Evolutionary conservation across 1,140 invertebrate genomes (phyloP), one percentile per base, ranked within the genome.

Genomic region (Telenomus remus): DNA sequence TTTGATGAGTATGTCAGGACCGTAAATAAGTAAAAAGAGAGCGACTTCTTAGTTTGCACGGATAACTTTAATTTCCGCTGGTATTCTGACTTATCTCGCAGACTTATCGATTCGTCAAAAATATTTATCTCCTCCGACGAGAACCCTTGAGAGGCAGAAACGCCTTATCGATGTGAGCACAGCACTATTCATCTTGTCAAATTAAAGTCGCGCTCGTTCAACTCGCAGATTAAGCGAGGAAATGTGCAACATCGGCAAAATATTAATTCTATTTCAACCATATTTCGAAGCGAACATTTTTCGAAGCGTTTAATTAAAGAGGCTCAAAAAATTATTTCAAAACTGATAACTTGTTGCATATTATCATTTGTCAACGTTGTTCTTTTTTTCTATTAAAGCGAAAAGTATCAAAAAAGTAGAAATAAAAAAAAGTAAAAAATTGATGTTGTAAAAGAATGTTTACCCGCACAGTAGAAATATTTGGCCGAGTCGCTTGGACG

Each of bases 11-110:
- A 46, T 27, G 7, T 14, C 12, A 56, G 35, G 37, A 60, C 47
- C 48, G 47, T 60, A 39, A 44, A 60, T 51, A 44, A 10, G 46
- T 51, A 0, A 34, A 46, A 57, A 37, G 64, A 39, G 16, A 49
- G 0, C 6, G 9, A 13, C 54, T 56, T 16, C 16, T 0, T 46
- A 10, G 46, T 27, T n/a, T 27, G 3, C 8, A 39, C 43, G 16
- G 50, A 60, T 54, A 51, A 69, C 42, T 69, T 60, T 69, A 60
- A 69, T 69, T 60, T 69, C 65, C 56, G 53, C 48, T 34, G 34
- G 56, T 19, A 60, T 48, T 47, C 16, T 47, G 50, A 13, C 55
- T 60, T 69, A 69, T 69, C 55, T 69, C 34, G 16, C 43, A 54
- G 47, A 69, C 60, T 69, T 59, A 69, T 69, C 56, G 55, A 69